Conservation (phyloP, 2,888 invertebrate genomes). For the Hipparchia sbordonii region DNA sequence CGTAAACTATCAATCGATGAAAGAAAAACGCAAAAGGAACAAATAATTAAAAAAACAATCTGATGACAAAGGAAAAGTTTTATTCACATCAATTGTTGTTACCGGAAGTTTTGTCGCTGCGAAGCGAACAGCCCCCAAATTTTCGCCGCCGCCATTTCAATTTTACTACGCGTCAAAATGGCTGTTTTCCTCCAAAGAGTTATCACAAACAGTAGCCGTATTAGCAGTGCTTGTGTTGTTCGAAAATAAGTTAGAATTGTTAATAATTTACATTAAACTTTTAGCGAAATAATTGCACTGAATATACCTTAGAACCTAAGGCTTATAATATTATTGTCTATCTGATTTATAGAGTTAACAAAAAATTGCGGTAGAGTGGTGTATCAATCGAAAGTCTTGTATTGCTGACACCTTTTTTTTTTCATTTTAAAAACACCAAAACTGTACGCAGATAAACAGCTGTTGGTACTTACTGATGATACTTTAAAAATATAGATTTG, state of each 20-base stretch:
- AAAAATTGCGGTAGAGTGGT: not conserved
- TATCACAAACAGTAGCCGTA: constrained; percentile 31
- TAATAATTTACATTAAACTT: not conserved
- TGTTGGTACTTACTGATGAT: not conserved
- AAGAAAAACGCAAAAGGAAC: constrained; percentile 61
- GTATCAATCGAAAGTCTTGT: not conserved
- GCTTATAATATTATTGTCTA: not conserved
- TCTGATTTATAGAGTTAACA: not conserved
- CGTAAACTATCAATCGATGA: constrained; percentile 63
- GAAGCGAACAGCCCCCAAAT: constrained; percentile 83
- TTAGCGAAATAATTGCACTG: not conserved
- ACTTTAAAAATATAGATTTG: not conserved
- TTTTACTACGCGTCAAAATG: constrained; percentile 54
- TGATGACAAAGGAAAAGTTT: constrained; percentile 61
- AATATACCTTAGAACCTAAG: not conserved
- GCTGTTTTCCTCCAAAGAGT: constrained; percentile 60
- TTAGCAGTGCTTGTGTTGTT: constrained; percentile 38
- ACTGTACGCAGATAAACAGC: not conserved
- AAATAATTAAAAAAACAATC: constrained; percentile 66
- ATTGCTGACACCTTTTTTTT: not conserved
- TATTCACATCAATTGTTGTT: constrained; percentile 63
- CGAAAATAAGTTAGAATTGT: constrained; percentile 25
- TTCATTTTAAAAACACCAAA: not conserved
- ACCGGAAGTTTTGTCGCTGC: constrained; percentile 74
- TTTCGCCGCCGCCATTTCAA: constrained; percentile 80